Percentiles rank a stretch among this genome's conserved stretches.
Evolutionary conservation across 2,797 vertebrate genomes (phyloP).

Genomic region (Labroides dimidiatus): DNA sequence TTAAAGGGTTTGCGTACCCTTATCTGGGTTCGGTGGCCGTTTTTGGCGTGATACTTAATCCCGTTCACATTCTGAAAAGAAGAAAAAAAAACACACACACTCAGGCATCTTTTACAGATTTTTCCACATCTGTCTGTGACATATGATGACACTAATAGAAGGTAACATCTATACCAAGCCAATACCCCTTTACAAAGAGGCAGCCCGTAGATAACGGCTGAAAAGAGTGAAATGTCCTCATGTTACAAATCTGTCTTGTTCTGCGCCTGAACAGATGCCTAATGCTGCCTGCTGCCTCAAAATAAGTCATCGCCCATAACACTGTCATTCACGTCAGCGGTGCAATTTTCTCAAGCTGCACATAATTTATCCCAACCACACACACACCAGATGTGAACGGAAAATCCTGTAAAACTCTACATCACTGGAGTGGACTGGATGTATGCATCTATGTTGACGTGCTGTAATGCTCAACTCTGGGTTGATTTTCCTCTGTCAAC

Average conservation of each 20-base stretch:
- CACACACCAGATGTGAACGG: constrained; percentile 82
- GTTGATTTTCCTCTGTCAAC: constrained; percentile 49
- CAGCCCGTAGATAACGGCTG: constrained; percentile 11
- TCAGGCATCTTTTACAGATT: background rate
- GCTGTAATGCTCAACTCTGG: constrained; percentile 48
- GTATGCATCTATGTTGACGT: constrained; percentile 72
- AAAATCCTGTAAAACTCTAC: constrained; percentile 82
- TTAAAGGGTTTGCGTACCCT: constrained; percentile 98
- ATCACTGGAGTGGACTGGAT: constrained; percentile 74
- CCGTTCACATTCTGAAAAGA: constrained; percentile 95
- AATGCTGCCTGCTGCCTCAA: constrained; percentile 56
- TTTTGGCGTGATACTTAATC: constrained; percentile 99
- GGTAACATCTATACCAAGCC: background rate
- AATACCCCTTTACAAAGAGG: background rate
- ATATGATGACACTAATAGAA: background rate
- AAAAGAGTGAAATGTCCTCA: constrained; percentile 28
- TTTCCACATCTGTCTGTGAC: background rate
- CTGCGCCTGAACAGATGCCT: constrained; percentile 49
- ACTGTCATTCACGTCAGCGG: constrained; percentile 77
- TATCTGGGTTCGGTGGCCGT: constrained; percentile 98
- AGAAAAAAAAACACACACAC: background rate
- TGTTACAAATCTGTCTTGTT: constrained; percentile 37
- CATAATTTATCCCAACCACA: constrained; percentile 81
- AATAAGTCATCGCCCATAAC: constrained; percentile 78
- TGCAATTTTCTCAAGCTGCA: constrained; percentile 81